phyloP scores from a whole-genome alignment of 2,113 vertebrate species.

The Turnix velox region DNA sequence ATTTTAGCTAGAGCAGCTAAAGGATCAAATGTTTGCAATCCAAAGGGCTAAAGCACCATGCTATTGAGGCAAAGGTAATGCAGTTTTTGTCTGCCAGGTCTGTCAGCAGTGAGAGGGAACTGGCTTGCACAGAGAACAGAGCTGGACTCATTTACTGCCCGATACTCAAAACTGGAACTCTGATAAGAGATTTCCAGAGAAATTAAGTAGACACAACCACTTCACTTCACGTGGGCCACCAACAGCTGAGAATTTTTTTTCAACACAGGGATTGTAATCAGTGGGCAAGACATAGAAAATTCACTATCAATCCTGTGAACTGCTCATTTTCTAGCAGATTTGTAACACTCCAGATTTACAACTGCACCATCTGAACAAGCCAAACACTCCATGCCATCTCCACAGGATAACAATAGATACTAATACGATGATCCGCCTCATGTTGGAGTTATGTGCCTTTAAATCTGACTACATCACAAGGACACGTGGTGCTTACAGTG shows the following conservation, averaged over 20 bases:
- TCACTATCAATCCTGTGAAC: not conserved
- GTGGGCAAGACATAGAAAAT: not conserved
- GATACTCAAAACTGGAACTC: not conserved
- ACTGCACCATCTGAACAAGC: not conserved
- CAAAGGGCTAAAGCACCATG: not conserved
- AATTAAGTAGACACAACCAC: not conserved
- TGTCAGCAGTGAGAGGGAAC: not conserved
- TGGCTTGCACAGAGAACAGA: fast-evolving
- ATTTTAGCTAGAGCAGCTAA: not conserved
- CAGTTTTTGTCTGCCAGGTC: not conserved
- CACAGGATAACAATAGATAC: not conserved
- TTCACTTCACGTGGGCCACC: not conserved
- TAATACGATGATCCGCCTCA: not conserved
- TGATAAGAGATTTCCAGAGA: not conserved
- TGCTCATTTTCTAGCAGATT: not conserved
- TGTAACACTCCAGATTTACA: not conserved
- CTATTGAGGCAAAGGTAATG: not conserved
- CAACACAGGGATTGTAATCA: not conserved
- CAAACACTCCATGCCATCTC: not conserved
- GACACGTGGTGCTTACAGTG: not conserved
- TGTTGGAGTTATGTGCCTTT: not conserved
- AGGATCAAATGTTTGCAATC: not conserved
- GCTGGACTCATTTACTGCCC: not conserved
- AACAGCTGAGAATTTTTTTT: not conserved
- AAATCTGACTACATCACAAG: not conserved